Evolutionary conservation across 1,140 invertebrate genomes (phyloP).

Genomic region (Orussus abietinus): DNA sequence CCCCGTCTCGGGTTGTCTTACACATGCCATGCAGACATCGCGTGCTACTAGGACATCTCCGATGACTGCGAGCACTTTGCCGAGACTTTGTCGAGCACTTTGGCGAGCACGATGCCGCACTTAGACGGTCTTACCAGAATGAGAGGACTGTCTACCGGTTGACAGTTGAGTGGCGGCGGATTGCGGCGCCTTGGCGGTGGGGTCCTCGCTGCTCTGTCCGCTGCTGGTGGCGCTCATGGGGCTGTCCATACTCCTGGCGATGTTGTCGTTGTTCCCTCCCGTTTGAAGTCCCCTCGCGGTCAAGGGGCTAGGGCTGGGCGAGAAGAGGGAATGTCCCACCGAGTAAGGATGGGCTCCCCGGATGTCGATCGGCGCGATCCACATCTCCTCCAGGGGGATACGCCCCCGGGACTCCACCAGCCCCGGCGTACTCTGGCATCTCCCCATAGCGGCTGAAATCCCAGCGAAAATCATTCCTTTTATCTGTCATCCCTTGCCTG

Average conservation of each 20-base stretch:
- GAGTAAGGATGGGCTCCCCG: slow-evolving; percentile 32
- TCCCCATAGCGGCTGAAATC: slow-evolving; percentile 80
- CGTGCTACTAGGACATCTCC: too few relatives aligned
- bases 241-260: slow-evolving; percentile 40
- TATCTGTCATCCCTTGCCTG: too few relatives aligned
- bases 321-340: slow-evolving; percentile 47
- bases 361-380: slow-evolving; percentile 62
- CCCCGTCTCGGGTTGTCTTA: too few relatives aligned
- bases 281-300: slow-evolving; percentile 39
- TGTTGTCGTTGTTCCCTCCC: slow-evolving; percentile 17
- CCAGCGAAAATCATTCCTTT: too few relatives aligned
- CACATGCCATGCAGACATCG: too few relatives aligned
- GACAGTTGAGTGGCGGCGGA: slow-evolving; percentile 40
- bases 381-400: slow-evolving; percentile 86
- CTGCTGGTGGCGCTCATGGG: slow-evolving; percentile 51
- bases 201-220: slow-evolving; percentile 48
- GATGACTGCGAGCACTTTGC: too few relatives aligned
- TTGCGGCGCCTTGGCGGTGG: slow-evolving; percentile 34
- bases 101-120: too few relatives aligned
- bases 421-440: slow-evolving; percentile 92
- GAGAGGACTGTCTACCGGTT: slow-evolving; percentile 42
- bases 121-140: slow-evolving; percentile 48
- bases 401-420: slow-evolving; percentile 87
- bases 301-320: slow-evolving; percentile 52
- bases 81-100: too few relatives aligned